phyloP scores from a whole-genome alignment of 1,140 invertebrate genomes.

The Neelides sp. region DNA sequence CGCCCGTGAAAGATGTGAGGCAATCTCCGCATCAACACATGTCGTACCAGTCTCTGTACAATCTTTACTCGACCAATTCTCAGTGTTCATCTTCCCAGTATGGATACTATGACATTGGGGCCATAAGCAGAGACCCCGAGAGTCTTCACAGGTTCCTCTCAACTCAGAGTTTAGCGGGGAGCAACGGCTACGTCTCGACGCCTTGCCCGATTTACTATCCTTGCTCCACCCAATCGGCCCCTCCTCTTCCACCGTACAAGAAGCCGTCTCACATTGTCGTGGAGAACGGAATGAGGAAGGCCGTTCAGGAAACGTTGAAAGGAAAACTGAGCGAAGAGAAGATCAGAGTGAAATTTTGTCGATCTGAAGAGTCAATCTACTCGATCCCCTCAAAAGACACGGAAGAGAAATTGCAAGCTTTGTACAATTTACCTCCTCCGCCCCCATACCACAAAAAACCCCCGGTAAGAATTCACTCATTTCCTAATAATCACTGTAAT shows the following conservation, averaged over 20 bases:
- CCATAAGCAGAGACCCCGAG: conserved; percentile 8
- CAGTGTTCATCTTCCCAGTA: conserved; percentile 28
- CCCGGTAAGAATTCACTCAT: neutral
- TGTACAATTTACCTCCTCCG: conserved; percentile 29
- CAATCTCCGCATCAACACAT: conserved; percentile 19
- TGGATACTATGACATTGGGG: conserved; percentile 19
- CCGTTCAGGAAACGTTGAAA: conserved; percentile 12
- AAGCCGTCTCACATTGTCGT: conserved; percentile 14
- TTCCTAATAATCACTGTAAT: too few species aligned
- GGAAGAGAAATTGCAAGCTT: conserved; percentile 24
- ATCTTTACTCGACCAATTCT: conserved; percentile 18
- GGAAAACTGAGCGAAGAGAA: neutral
- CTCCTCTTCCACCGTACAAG: conserved; percentile 28
- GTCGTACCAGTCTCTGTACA: conserved; percentile 24
- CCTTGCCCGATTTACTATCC: conserved; percentile 27
- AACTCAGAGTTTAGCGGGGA: conserved; percentile 19
- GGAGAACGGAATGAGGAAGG: conserved; percentile 30
- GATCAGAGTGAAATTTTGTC: conserved; percentile 17
- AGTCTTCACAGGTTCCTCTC: conserved; percentile 28
- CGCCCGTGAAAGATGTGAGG: conserved; percentile 11
- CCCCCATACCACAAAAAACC: conserved; percentile 21
- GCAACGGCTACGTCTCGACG: neutral
- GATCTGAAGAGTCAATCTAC: conserved; percentile 29
- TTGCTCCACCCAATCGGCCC: conserved; percentile 28
- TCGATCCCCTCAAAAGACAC: conserved; percentile 20